Conservation (phyloP, 1,140 invertebrate genomes). For the Pseudachorutes palmiensis region DNA sequence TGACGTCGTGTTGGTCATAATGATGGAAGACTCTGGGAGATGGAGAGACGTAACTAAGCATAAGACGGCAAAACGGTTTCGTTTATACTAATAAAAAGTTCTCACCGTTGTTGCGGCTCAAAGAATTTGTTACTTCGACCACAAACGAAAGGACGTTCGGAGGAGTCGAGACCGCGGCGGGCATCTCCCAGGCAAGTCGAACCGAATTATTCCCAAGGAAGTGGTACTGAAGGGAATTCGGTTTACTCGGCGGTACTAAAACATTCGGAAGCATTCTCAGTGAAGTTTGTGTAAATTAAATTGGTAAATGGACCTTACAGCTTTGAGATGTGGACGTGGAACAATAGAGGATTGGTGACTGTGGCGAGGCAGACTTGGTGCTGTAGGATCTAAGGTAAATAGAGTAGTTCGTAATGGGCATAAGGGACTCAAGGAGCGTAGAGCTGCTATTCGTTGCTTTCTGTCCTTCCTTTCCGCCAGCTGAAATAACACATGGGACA, state of each 20-base stretch:
- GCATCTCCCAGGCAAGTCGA: background rate
- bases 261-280: background rate
- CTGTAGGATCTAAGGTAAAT: slow-evolving; percentile 33
- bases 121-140: slow-evolving; percentile 31
- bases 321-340: slow-evolving; percentile 27
- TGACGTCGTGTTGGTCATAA: slow-evolving; percentile 8
- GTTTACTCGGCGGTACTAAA: slow-evolving; percentile 27
- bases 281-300: background rate
- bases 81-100: slow-evolving; percentile 25
- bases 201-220: slow-evolving; percentile 1
- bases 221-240: slow-evolving; percentile 18
- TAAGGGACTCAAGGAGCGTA: slow-evolving; percentile 19
- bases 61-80: background rate
- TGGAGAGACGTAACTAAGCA: background rate
- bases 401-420: slow-evolving; percentile 31
- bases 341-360: slow-evolving; percentile 27
- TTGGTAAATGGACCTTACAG: background rate
- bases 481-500: background rate
- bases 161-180: slow-evolving; percentile 8
- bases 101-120: slow-evolving; percentile 22
- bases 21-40: slow-evolving; percentile 1
- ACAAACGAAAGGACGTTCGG: slow-evolving; percentile 15
- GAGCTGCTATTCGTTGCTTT: slow-evolving; percentile 18
- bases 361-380: slow-evolving; percentile 22
- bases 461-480: slow-evolving; percentile 32